Percentiles rank a stretch among this genome's conserved stretches.
Evolutionary conservation across 1,140 invertebrate genomes (phyloP).

Genomic region (Plectus sambesii): DNA sequence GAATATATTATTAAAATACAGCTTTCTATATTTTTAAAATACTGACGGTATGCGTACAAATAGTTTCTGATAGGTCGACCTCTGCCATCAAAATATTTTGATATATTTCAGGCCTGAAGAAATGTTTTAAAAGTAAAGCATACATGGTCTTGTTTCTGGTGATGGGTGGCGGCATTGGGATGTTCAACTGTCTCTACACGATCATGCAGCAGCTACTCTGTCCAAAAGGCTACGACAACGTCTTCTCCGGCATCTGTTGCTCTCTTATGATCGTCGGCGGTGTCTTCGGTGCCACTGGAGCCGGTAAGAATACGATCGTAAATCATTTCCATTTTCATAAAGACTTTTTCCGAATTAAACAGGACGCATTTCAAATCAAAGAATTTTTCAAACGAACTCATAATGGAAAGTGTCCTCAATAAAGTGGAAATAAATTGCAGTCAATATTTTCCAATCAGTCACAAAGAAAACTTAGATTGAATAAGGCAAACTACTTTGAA

Average conservation of each 20-base stretch:
- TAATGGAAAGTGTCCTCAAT: no score
- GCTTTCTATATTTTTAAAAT: no score
- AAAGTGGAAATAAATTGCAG: no score
- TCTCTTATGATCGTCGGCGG: conserved; percentile 44
- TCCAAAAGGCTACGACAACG: conserved; percentile 39
- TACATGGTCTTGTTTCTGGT: conserved; percentile 39
- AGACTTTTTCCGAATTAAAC: no score
- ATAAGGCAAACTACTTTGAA: no score
- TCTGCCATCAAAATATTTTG: background rate
- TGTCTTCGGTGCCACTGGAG: conserved; percentile 36
- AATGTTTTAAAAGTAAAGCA: conserved; percentile 34
- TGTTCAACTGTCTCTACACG: conserved; percentile 45
- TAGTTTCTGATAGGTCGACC: no score
- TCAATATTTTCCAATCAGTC: no score
- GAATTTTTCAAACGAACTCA: no score
- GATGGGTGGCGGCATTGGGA: conserved; percentile 44
- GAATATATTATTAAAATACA: no score
- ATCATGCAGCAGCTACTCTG: conserved; percentile 42
- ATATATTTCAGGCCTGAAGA: conserved; percentile 29
- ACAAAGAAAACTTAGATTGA: no score
- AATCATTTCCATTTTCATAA: background rate
- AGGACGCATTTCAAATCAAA: no score
- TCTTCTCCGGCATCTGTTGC: conserved; percentile 32
- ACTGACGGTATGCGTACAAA: no score
- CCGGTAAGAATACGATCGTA: conserved; percentile 20